Percentiles rank a stretch among this genome's conserved stretches.
Evolutionary conservation across 2,888 invertebrate species (phyloP).

Genomic region (Amphiduros pacificus): DNA sequence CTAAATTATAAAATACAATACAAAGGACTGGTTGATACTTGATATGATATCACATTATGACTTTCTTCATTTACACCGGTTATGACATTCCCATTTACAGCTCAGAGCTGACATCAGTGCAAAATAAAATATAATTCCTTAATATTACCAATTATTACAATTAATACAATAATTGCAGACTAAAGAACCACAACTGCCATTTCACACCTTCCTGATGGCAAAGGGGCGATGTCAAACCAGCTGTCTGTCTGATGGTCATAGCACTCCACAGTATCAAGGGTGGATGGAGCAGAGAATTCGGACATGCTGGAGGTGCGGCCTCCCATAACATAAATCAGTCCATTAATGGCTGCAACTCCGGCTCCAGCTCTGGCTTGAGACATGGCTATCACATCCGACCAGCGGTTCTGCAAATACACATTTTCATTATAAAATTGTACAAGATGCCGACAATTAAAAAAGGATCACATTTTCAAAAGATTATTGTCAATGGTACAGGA

Average conservation of each 20-base stretch:
- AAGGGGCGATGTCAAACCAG: conserved; percentile 78
- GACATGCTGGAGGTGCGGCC: conserved; percentile 72
- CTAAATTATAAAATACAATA: no score
- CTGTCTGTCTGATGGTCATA: conserved; percentile 77
- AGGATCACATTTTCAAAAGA: no score
- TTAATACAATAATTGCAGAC: neutral
- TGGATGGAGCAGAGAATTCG: conserved; percentile 49
- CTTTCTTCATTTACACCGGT: no score
- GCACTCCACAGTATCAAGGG: conserved; percentile 80
- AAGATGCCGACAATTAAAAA: no score
- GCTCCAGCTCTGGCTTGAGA: conserved; percentile 82
- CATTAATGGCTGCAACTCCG: conserved; percentile 81
- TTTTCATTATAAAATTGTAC: no score
- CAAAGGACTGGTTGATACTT: no score
- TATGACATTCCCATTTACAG: no score
- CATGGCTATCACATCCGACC: conserved; percentile 75
- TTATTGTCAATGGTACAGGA: no score
- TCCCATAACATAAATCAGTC: conserved; percentile 86
- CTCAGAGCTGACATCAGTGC: no score
- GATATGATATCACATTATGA: no score
- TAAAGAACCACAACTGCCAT: conserved; percentile 20
- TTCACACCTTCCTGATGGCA: conserved; percentile 63
- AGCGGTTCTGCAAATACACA: conserved; percentile 61
- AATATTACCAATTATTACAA: no score
- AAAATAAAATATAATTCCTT: no score